Conservation (phyloP, 2,888 invertebrate species). For the Elegia similella region DNA sequence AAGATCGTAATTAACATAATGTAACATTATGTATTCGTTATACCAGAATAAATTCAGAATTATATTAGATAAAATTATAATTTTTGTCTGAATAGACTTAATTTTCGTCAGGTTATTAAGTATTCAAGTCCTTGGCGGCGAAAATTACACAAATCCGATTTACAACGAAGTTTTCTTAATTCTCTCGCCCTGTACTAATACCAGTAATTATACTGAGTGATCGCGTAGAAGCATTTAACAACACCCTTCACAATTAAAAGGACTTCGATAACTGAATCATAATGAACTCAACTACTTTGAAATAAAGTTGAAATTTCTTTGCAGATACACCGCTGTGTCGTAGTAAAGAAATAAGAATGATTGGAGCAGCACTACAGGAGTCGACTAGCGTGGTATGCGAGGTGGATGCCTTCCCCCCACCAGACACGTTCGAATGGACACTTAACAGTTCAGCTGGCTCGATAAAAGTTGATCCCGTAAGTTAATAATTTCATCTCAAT, state of each 20-base stretch:
- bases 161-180: conserved; percentile 15
- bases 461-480: conserved; percentile 84
- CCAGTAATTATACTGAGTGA: conserved; percentile 27
- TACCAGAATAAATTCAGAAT: no score
- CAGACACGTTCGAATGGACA: conserved; percentile 92
- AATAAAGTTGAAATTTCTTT: conserved; percentile 17
- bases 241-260: conserved; percentile 9
- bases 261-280: not conserved
- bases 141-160: conserved; percentile 18
- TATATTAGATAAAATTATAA: not conserved
- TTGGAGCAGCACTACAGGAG: conserved; percentile 92
- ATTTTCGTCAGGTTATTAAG: conserved; percentile 5
- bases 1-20: not conserved
- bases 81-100: conserved; percentile 9
- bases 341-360: conserved; percentile 89
- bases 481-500: conserved; percentile 28
- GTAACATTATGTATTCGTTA: no score
- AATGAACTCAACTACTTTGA: not conserved
- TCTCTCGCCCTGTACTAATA: conserved; percentile 24
- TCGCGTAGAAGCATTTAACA: conserved; percentile 10
- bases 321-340: conserved; percentile 93
- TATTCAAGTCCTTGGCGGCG: conserved; percentile 9
- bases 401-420: conserved; percentile 92
- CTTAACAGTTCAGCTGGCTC: conserved; percentile 94
- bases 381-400: conserved; percentile 89